Conservation (phyloP, 2,113 vertebrate species). For the Tychaedon coryphoeus region DNA sequence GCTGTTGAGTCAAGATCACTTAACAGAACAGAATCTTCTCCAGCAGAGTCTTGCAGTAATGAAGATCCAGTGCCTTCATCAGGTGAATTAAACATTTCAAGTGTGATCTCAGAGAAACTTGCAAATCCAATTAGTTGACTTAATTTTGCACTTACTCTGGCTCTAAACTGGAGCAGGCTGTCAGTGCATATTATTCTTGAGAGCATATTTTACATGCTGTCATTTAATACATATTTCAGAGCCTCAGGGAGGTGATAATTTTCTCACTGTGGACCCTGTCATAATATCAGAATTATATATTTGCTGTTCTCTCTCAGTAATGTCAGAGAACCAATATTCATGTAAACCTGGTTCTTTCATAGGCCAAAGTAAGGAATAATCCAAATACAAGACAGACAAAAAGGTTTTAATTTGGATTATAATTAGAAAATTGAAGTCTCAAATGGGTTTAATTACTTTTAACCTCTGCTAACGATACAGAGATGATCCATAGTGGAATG, state of each 20-base stretch:
- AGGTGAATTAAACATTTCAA: slow-evolving; percentile 27
- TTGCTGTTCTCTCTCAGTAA: background rate
- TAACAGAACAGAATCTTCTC: background rate
- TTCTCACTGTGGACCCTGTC: background rate
- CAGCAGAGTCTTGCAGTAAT: background rate
- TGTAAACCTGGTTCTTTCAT: background rate
- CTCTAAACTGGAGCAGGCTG: background rate
- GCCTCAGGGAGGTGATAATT: background rate
- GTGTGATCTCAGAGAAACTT: background rate
- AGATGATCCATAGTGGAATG: background rate
- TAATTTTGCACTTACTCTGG: background rate
- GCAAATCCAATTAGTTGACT: slow-evolving; percentile 3
- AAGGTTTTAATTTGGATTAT: background rate
- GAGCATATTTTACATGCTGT: background rate
- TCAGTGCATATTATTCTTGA: background rate
- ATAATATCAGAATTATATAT: background rate
- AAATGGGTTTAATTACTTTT: background rate
- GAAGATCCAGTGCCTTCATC: slow-evolving; percentile 32
- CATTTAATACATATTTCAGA: background rate
- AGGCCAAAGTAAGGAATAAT: background rate
- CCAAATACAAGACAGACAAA: background rate
- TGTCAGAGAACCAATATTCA: background rate
- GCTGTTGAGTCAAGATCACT: background rate
- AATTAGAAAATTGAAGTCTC: background rate
- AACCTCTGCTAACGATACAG: background rate